phyloP scores from a whole-genome alignment of 1,140 invertebrate species.

The Dryas iulia region DNA sequence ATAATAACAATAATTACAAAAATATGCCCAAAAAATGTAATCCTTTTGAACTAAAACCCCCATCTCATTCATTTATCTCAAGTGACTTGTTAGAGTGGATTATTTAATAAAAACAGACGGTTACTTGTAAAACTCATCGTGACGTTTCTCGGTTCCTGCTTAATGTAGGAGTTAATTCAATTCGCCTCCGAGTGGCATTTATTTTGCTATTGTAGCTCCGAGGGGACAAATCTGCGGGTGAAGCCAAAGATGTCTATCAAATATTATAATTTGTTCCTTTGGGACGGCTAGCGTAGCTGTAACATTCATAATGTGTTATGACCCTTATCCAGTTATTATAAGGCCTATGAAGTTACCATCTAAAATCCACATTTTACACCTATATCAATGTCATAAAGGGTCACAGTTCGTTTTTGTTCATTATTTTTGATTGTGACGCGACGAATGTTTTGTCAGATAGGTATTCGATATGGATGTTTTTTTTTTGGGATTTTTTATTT shows the following conservation, averaged over 20 bases:
- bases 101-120: slow-evolving; percentile 29
- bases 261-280: slow-evolving; percentile 62
- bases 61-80: slow-evolving; percentile 20
- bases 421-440: slow-evolving; percentile 13
- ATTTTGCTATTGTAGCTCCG: slow-evolving; percentile 49
- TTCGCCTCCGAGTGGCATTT: slow-evolving; percentile 40
- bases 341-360: background rate
- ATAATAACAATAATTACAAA: too few relatives aligned
- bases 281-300: slow-evolving; percentile 17
- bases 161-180: slow-evolving; percentile 49
- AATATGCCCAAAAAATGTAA: too few relatives aligned
- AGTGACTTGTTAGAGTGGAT: slow-evolving; percentile 28
- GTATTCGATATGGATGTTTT: background rate
- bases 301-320: background rate
- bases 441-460: slow-evolving; percentile 19
- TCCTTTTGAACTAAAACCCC: slow-evolving; percentile 14
- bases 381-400: slow-evolving; percentile 37
- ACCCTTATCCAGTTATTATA: background rate
- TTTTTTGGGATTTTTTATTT: slow-evolving; percentile 3
- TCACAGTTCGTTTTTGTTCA: slow-evolving; percentile 17
- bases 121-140: slow-evolving; percentile 28
- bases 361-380: slow-evolving; percentile 19
- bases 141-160: slow-evolving; percentile 30
- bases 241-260: slow-evolving; percentile 58
- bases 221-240: slow-evolving; percentile 56